Evolutionary conservation across 2,888 invertebrate species (phyloP).

Genomic region (Nomada fucata): DNA sequence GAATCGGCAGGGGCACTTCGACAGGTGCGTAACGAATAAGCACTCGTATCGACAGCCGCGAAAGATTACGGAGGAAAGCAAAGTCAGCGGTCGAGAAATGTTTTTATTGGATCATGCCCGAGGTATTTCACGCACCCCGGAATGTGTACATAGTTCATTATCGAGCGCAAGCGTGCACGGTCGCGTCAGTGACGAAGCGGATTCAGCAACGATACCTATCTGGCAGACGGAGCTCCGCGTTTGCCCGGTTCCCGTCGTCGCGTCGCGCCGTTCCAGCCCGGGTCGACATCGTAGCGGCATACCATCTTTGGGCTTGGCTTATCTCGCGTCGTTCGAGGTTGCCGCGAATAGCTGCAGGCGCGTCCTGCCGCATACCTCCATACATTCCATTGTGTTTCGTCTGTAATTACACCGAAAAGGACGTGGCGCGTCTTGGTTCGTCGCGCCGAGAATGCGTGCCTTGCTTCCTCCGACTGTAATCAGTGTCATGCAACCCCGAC

Average conservation of each 20-base stretch:
- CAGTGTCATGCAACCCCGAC: constrained; percentile 38
- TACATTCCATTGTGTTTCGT: constrained; percentile 80
- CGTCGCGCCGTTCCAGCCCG: constrained; percentile 49
- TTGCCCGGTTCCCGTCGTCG: constrained; percentile 62
- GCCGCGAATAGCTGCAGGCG: constrained; percentile 71
- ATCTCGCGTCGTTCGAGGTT: constrained; percentile 76
- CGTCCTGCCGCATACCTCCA: constrained; percentile 76
- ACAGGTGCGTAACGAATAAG: no score
- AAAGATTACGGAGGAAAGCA: neutral
- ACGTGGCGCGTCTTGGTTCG: constrained; percentile 62
- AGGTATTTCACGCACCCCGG: constrained; percentile 21
- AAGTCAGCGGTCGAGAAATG: constrained; percentile 13
- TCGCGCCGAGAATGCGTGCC: constrained; percentile 68
- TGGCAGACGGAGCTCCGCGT: constrained; percentile 73
- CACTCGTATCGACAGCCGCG: neutral
- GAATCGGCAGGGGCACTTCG: no score
- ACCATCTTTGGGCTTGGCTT: constrained; percentile 80
- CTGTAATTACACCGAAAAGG: constrained; percentile 78
- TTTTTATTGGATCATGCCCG: constrained; percentile 23
- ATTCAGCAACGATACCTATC: constrained; percentile 74
- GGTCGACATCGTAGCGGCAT: constrained; percentile 73
- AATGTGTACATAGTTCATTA: constrained; percentile 43
- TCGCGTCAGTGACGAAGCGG: constrained; percentile 77
- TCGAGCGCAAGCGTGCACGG: constrained; percentile 53
- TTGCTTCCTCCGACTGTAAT: constrained; percentile 52